Conservation (phyloP, 30 jellyfish, hydroid and myxozoan genomes). For the Chrysaora quinquecirrha region DNA sequence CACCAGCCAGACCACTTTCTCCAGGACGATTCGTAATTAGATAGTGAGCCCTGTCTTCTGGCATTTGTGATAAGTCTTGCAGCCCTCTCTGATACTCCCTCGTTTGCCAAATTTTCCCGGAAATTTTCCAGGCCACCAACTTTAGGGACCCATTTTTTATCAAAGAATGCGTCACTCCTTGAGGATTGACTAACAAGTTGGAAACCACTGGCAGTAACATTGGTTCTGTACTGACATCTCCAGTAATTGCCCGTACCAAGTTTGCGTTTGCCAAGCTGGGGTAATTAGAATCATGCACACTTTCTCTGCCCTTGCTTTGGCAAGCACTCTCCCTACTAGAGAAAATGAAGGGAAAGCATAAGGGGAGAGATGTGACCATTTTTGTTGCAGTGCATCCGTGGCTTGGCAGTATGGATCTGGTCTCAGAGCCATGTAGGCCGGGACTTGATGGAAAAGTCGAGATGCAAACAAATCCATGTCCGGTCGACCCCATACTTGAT, state of each 20-base stretch:
- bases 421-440: conserved; percentile 37
- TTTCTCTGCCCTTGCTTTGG: conserved; percentile 3
- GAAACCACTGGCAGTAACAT: not conserved
- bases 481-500: conserved; percentile 24
- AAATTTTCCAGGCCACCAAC: conserved; percentile 43
- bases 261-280: conserved; percentile 52
- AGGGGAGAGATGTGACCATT: conserved; percentile 31
- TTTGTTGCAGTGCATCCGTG: conserved; percentile 32
- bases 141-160: conserved; percentile 6
- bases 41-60: conserved; percentile 34
- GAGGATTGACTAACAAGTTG: not conserved
- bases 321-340: conserved; percentile 19
- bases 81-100: conserved; percentile 40
- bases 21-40: conserved; percentile 58
- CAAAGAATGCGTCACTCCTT: conserved; percentile 3
- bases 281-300: conserved; percentile 18
- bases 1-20: conserved; percentile 58
- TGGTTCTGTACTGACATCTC: not conserved
- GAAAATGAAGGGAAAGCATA: conserved; percentile 56
- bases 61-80: conserved; percentile 31
- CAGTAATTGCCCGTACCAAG: conserved; percentile 16
- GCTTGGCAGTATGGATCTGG: conserved; percentile 55
- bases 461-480: conserved; percentile 53
- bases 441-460: conserved; percentile 43
- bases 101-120: too few species aligned